Percentiles rank a stretch among this genome's conserved stretches.
These are phyloP conservation scores for Yponomeuta malinellus DNA, from an alignment of 2,888 invertebrate species.

Conservation along the genomic window DNA sequence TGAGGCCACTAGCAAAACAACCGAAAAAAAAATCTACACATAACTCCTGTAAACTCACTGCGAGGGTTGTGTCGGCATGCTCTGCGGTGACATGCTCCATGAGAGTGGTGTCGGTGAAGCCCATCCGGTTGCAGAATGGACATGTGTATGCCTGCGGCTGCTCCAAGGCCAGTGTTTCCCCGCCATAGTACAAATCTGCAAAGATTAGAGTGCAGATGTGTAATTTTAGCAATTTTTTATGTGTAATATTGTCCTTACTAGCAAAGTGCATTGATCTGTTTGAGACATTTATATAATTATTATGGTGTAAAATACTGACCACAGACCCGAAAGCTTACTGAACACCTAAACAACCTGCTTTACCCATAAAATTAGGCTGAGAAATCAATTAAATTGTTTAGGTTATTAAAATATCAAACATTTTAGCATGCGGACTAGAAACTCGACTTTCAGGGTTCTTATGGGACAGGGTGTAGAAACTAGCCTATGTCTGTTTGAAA, in stretches of 20 bases:
- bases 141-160: conserved; percentile 98
- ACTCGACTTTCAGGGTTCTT: no score
- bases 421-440: no score
- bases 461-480: no score
- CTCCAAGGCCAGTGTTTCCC: conserved; percentile 92
- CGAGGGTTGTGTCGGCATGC: conserved; percentile 92
- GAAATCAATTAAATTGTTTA: no score
- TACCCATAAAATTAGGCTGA: no score
- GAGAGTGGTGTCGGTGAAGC: conserved; percentile 93
- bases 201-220: conserved; percentile 22
- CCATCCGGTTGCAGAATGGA: conserved; percentile 98
- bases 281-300: neutral
- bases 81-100: conserved; percentile 94
- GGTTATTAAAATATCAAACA: no score
- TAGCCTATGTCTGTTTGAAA: no score
- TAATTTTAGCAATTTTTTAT: neutral
- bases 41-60: conserved; percentile 76
- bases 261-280: neutral
- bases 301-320: no score
- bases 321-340: no score
- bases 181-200: conserved; percentile 95
- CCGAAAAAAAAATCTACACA: neutral
- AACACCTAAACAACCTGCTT: no score
- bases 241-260: no score
- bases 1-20: neutral